Evolutionary conservation across 2,797 vertebrate species (phyloP).

Genomic region (Ctenopoma kingsleyae): DNA sequence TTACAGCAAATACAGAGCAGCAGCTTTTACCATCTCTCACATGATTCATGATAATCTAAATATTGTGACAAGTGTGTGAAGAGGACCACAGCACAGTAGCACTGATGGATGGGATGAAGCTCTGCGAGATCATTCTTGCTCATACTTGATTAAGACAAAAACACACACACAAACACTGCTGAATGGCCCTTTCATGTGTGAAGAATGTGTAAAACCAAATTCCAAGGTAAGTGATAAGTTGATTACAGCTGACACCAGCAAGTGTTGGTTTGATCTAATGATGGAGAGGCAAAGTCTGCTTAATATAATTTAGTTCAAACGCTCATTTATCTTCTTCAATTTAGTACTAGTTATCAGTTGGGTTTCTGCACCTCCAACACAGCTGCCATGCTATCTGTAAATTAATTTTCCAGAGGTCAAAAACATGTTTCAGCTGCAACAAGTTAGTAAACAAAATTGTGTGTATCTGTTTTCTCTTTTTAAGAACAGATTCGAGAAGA

Average conservation of each 20-base stretch:
- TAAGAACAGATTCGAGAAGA: constrained; percentile 7
- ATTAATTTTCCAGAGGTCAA: constrained; percentile 44
- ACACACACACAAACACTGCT: constrained; percentile 20
- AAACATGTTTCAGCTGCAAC: constrained; percentile 42
- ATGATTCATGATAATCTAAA: constrained; percentile 60
- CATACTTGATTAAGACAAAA: constrained; percentile 47
- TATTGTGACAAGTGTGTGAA: constrained; percentile 64
- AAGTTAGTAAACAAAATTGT: constrained; percentile 19
- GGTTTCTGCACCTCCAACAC: constrained; percentile 34
- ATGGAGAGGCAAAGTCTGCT: constrained; percentile 39
- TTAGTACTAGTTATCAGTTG: constrained; percentile 39
- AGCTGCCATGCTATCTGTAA: constrained; percentile 32
- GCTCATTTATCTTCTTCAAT: constrained; percentile 61
- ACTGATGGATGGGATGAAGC: constrained; percentile 53
- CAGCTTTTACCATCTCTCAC: constrained; percentile 53
- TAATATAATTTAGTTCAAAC: constrained; percentile 50
- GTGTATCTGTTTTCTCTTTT: constrained; percentile 12
- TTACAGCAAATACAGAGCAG: constrained; percentile 57
- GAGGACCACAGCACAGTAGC: constrained; percentile 43
- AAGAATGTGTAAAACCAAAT: constrained; percentile 37
- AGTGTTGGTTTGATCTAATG: constrained; percentile 49
- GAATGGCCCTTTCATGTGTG: constrained; percentile 28
- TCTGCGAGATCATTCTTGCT: constrained; percentile 24
- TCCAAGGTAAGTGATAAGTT: constrained; percentile 42
- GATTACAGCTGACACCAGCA: constrained; percentile 48